Evolutionary conservation across 2,888 invertebrate species (phyloP), one percentile per base, ranked within the genome.

Genomic region (Andrena haemorrhoa): DNA sequence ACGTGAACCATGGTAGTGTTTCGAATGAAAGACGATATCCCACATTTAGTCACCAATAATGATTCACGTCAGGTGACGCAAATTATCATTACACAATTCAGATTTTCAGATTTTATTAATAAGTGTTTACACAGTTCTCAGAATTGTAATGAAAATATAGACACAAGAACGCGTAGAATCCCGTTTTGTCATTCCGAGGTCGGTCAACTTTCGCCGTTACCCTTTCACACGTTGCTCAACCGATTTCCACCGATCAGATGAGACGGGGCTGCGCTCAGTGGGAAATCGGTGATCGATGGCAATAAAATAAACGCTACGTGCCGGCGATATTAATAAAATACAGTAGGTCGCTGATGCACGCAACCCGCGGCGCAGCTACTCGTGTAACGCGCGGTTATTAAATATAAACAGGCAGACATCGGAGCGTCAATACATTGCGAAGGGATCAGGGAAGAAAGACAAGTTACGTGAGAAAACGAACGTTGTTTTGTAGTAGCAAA

Each of bases 401-500:
- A 74, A 80, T 80, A 49, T 76, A 79, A 84, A 76, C 73, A 79
- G n/a, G 63, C 10, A 70, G 75, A 75, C 79, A 72, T 73, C 71
- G 41, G 31, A 68, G 68, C 72, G 72, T 82, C 85, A 79, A 82
- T 80, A 41, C 41, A 79, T 68, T 49, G 72, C 63, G 53, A 71
- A 63, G 63, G 65, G 64, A 75, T 70, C 73, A 71, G 64, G 63
- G 49, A 53, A 70, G 61, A 71, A 65, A 81, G 82, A 79, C 72
- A 66, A 64, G 79, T 74, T 79, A 88, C 83, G 86, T 84, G 86
- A 86, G 88, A 88, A 86, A 84, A 85, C 81, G 86, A 88, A 77
- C 78, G 84, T 77, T 76, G 83, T 77, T 76, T 77, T 80, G 78
- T 85, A 79, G 87, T 85, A 86, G 86, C 83, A 85, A 86, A 89